Percentiles rank a stretch among this genome's conserved stretches.
Evolutionary conservation across 2,888 invertebrate genomes (phyloP).

Genomic region (Iselma pallidipennis): DNA sequence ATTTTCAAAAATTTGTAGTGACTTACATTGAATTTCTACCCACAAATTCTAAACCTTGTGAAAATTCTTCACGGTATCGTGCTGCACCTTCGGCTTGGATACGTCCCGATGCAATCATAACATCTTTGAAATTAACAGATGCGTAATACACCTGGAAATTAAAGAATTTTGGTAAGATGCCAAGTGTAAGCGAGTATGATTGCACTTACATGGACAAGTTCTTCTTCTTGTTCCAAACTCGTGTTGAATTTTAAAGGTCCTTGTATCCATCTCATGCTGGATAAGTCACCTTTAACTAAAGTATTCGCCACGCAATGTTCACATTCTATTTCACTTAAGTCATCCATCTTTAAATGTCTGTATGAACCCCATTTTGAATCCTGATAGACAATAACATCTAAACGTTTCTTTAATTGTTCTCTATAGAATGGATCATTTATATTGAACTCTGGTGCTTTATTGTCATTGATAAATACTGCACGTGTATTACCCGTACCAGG

Average conservation of each 20-base stretch:
- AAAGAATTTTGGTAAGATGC: background rate
- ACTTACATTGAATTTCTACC: conserved; percentile 51
- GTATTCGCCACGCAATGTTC: conserved; percentile 81
- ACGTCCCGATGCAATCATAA: conserved; percentile 93
- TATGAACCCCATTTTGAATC: conserved; percentile 67
- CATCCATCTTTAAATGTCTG: conserved; percentile 71
- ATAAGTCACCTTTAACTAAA: too few relatives aligned
- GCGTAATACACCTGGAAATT: conserved; percentile 61
- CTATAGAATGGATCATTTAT: conserved; percentile 60
- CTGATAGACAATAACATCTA: conserved; percentile 77
- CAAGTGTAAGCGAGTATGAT: background rate
- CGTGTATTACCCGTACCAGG: too few relatives aligned
- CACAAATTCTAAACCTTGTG: conserved; percentile 71
- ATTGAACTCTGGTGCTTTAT: conserved; percentile 67
- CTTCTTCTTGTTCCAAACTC: conserved; percentile 4
- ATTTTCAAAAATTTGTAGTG: background rate
- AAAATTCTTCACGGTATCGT: conserved; percentile 66
- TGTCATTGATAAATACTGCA: conserved; percentile 62
- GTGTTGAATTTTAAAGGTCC: conserved; percentile 61
- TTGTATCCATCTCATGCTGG: conserved; percentile 81
- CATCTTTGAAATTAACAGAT: conserved; percentile 90
- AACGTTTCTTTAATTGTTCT: conserved; percentile 68
- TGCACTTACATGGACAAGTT: conserved; percentile 15
- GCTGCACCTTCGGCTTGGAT: conserved; percentile 74
- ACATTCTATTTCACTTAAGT: conserved; percentile 54